Base-by-base conservation (phyloP, 2,888 invertebrate species). In the Dichetophora obliterata region DNA sequence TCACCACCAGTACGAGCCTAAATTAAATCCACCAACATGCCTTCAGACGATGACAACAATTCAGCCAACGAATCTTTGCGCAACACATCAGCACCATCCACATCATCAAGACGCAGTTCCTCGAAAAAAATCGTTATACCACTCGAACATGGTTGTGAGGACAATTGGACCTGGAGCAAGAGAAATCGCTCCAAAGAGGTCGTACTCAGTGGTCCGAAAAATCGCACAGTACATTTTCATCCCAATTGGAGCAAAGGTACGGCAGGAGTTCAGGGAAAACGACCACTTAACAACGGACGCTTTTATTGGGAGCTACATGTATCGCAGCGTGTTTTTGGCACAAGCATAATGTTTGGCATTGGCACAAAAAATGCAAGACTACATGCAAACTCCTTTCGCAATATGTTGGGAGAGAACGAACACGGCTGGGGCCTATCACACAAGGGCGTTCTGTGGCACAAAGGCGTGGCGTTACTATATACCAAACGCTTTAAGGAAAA, bases 171-270 rank as follows among this genome's bases (percentile, higher is more conserved):
- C 0, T 94, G 94, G 94, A 92, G 92, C 85, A 89, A 91, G 66
- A 88, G 90, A 16, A 91, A 92, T 80, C 90, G 90, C 22, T 91
- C 91, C 31, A 85, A 88, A 71, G 91, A 92, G 83, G 91, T 93
- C n/a, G 90, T 91, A 19, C 88, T 94, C 16, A 91, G 91, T 78
- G 92, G 92, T 4, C 87, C 89, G 50, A 89, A 90, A 72, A 89
- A 89, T 78, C 89, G 91, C 59, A 92, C 91, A n/a, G 94, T 93
- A 1, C 91, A 92, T 84, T 94, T 94, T 84, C 94, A 94, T 87
- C 94, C 94, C 8, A 93, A 93, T 85, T 94, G 94, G 94, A 93
- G 93, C 84, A 93, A 93, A 83, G 94, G 94, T 9, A 94, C 94
- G 0, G 94, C 94, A 0, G 94, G 92, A 0, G 93, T 94, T 0